Percentiles rank a stretch among this genome's conserved stretches.
Conservation (phyloP, 2,113 vertebrate species). For the Chaetorhynchus papuensis region DNA sequence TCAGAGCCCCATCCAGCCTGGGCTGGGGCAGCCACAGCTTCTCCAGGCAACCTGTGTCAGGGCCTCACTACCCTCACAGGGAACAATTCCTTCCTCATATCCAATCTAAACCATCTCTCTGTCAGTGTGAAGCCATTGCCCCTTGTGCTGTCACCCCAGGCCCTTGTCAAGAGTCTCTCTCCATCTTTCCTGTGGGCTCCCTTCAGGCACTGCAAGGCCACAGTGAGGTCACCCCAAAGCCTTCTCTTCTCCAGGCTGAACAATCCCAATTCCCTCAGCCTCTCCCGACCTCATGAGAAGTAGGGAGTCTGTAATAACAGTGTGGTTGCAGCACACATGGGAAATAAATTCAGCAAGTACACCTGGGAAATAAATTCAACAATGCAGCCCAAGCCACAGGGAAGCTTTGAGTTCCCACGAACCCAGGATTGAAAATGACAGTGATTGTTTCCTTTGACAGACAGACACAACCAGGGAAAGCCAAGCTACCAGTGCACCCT, state of each 20-base stretch:
- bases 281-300: neutral
- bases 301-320: neutral
- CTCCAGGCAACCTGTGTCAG: neutral
- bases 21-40: neutral
- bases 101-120: rapidly evolving
- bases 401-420: neutral
- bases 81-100: neutral
- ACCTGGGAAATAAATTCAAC: neutral
- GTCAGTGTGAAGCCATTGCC: neutral
- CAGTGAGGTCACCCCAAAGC: neutral
- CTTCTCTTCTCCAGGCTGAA: neutral
- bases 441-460: neutral
- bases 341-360: neutral
- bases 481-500: neutral
- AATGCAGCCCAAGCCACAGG: neutral
- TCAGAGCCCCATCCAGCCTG: neutral
- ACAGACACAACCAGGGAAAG: neutral
- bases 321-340: neutral
- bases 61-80: neutral
- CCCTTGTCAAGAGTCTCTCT: neutral
- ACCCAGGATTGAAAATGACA: neutral
- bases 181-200: neutral
- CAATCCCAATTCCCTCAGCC: neutral
- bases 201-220: neutral
- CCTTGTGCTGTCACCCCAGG: neutral